phyloP scores from a whole-genome alignment of 2,797 vertebrate genomes.

The Rhyacichthys aspro region DNA sequence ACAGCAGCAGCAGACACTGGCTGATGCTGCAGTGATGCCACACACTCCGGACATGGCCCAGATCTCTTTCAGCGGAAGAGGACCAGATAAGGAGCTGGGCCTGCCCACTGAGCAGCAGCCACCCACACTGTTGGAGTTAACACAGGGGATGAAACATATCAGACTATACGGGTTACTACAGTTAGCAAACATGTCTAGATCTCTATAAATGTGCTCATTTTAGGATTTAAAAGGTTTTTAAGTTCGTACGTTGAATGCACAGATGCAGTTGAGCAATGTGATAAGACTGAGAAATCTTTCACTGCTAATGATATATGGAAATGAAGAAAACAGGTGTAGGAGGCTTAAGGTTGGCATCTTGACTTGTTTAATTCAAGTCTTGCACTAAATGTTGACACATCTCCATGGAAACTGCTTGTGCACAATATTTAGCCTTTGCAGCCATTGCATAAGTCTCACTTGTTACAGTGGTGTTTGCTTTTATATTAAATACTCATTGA shows the following conservation, averaged over 20 bases:
- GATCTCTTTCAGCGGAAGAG: conserved; percentile 54
- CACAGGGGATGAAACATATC: conserved; percentile 28
- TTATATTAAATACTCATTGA: conserved; percentile 6
- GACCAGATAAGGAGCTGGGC: conserved; percentile 57
- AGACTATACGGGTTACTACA: conserved; percentile 12
- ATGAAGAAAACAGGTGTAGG: conserved; percentile 31
- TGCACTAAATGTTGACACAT: conserved; percentile 55
- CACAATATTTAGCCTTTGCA: conserved; percentile 19
- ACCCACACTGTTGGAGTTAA: conserved; percentile 52
- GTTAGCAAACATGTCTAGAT: conserved; percentile 6
- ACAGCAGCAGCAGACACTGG: conserved; percentile 65
- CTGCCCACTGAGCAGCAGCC: conserved; percentile 47
- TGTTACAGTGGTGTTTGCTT: conserved; percentile 20
- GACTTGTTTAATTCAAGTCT: conserved; percentile 47
- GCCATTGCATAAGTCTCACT: conserved; percentile 18
- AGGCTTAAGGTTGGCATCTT: conserved; percentile 44
- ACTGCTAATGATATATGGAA: conserved; percentile 23
- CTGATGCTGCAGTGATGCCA: conserved; percentile 66
- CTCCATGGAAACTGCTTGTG: conserved; percentile 59
- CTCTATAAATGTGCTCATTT: background rate
- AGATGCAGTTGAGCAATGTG: background rate
- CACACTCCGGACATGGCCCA: conserved; percentile 60
- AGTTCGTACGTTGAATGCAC: conserved; percentile 18
- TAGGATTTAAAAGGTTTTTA: background rate
- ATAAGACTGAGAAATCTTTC: conserved; percentile 27